Percentiles rank a stretch among this genome's conserved stretches.
These are phyloP conservation scores for Zaprionus bogoriensis DNA, from an alignment of 2,888 invertebrate species.

Conservation along the genomic window DNA sequence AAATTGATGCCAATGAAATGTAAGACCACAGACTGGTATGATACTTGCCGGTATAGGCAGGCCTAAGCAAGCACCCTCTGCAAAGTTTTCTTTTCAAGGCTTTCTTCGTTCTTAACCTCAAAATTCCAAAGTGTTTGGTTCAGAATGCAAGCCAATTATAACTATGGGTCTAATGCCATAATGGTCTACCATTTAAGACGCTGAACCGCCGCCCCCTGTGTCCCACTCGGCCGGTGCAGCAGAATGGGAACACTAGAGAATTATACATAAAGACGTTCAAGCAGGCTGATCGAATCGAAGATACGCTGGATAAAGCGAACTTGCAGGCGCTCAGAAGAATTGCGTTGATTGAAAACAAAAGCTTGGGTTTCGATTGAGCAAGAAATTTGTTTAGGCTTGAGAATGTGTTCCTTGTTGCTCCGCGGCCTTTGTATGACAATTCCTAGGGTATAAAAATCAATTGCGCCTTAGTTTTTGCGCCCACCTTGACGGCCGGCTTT, in stretches of 20 bases:
- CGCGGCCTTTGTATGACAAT: background rate
- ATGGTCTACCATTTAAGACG: constrained; percentile 33
- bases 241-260: constrained; percentile 12
- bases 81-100: constrained; percentile 33
- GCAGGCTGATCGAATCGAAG: background rate
- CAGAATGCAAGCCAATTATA: constrained; percentile 53
- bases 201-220: background rate
- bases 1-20: background rate
- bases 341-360: no score
- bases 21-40: no score
- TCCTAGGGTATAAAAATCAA: constrained; percentile 59
- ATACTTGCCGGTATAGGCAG: no score
- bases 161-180: constrained; percentile 46
- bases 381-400: background rate
- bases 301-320: background rate
- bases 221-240: background rate
- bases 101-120: constrained; percentile 41
- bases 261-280: background rate
- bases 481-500: constrained; percentile 45
- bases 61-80: constrained; percentile 22
- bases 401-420: background rate
- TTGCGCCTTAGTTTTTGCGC: constrained; percentile 55
- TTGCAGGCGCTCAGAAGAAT: background rate
- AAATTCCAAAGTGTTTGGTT: constrained; percentile 38
- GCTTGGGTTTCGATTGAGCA: background rate